Conservation (phyloP, 2,113 vertebrate species). For the Oreotrochilus melanogaster region DNA sequence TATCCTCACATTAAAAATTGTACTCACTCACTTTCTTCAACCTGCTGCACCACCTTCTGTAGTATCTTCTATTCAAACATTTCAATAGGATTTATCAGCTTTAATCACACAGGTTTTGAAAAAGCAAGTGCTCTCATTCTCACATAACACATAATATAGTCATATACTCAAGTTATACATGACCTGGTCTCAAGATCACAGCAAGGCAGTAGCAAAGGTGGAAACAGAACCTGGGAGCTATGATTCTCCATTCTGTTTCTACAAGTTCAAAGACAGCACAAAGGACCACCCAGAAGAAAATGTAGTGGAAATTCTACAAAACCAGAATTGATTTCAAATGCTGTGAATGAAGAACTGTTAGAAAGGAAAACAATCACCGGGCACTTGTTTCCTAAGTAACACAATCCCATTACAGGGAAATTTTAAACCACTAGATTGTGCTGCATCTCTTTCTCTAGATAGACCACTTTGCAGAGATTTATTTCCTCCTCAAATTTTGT, state of each 20-base stretch:
- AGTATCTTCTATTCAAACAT: background rate
- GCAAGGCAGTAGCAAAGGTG: background rate
- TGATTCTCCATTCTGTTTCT: background rate
- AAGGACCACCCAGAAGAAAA: background rate
- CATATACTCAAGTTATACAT: background rate
- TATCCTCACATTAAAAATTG: background rate
- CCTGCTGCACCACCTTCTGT: background rate
- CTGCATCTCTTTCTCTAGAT: constrained; percentile 25
- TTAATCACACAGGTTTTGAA: background rate
- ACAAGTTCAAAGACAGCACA: background rate
- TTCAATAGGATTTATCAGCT: background rate
- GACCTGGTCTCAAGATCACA: background rate
- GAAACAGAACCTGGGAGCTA: background rate
- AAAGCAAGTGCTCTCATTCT: background rate
- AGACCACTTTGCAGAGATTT: background rate
- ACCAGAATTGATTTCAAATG: background rate
- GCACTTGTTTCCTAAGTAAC: background rate
- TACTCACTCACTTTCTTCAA: background rate
- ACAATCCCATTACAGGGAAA: background rate
- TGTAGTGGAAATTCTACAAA: background rate
- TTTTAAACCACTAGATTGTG: constrained; percentile 71
- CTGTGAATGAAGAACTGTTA: background rate
- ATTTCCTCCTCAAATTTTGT: background rate
- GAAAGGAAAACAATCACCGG: background rate
- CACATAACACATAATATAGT: background rate